A percentile compares a stretch with the other conserved stretches of the same genome.
phyloP scores from a whole-genome alignment of 2,113 vertebrate species.

The Maccullochella peelii region DNA sequence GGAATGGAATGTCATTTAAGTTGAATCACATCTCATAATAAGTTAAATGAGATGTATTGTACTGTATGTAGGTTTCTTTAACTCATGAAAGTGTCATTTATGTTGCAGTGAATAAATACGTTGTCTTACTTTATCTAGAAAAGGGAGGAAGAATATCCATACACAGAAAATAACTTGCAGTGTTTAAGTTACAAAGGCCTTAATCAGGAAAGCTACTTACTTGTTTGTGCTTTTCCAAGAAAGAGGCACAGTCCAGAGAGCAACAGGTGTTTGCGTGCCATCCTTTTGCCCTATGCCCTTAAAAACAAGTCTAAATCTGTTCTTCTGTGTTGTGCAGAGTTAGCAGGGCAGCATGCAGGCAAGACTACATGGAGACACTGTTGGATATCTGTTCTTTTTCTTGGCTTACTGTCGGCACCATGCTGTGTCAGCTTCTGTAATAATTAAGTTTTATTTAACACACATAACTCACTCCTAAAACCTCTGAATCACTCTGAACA shows the following conservation, averaged over 20 bases:
- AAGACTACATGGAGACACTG: not conserved
- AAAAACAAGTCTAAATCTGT: slow-evolving; percentile 1
- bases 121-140: not conserved
- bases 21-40: too few relatives aligned
- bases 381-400: not conserved
- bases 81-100: too few relatives aligned
- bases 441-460: not conserved
- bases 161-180: not conserved
- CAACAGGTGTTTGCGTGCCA: not conserved
- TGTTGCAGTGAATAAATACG: not conserved
- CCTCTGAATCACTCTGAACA: not conserved
- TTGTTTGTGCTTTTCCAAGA: not conserved
- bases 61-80: not conserved
- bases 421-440: not conserved
- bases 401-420: not conserved
- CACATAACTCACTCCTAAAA: not conserved
- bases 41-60: too few relatives aligned
- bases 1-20: too few relatives aligned
- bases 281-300: not conserved
- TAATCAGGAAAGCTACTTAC: not conserved
- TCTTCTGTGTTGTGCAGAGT: not conserved
- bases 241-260: not conserved
- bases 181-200: not conserved
- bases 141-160: not conserved
- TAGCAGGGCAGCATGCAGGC: not conserved